A percentile compares a stretch with the other conserved stretches of the same genome.
Conservation (phyloP, 2,888 invertebrate species). For the Catocala nupta region DNA sequence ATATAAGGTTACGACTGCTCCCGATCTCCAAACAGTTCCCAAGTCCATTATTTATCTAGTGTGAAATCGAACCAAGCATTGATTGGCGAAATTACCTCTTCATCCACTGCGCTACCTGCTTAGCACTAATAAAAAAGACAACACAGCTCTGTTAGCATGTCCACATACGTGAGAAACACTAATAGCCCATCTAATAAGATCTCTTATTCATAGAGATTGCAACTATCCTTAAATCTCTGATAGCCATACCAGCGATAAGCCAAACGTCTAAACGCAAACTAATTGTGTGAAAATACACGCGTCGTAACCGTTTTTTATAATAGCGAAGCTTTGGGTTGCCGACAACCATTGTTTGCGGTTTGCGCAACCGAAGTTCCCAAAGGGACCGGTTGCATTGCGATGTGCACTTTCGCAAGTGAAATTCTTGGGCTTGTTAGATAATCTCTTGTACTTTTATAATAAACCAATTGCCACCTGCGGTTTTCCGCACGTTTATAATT, state of each 20-base stretch:
- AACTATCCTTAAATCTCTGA: slow-evolving; percentile 30
- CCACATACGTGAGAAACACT: no score
- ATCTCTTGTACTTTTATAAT: neutral
- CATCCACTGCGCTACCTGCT: no score
- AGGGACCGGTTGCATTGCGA: slow-evolving; percentile 31
- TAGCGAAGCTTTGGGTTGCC: slow-evolving; percentile 20
- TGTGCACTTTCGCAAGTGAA: slow-evolving; percentile 40
- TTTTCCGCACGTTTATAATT: no score
- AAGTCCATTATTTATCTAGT: no score
- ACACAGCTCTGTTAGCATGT: no score
- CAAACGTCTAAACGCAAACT: slow-evolving; percentile 23
- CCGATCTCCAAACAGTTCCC: no score
- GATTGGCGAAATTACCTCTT: no score
- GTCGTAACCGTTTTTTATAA: slow-evolving; percentile 32
- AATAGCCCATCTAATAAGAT: slow-evolving; percentile 7
- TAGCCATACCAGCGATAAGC: slow-evolving; percentile 29
- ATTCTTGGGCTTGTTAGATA: slow-evolving; percentile 31
- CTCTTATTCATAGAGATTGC: slow-evolving; percentile 27
- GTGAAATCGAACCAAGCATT: no score
- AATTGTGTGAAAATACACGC: slow-evolving; percentile 44
- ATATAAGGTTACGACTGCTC: no score
- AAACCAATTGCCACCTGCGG: no score
- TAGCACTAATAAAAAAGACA: no score
- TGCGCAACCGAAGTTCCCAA: slow-evolving; percentile 39
- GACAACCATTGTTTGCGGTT: slow-evolving; percentile 39